Evolutionary conservation across 1,140 invertebrate genomes (phyloP).

Genomic region (Drosophila mauritiana): DNA sequence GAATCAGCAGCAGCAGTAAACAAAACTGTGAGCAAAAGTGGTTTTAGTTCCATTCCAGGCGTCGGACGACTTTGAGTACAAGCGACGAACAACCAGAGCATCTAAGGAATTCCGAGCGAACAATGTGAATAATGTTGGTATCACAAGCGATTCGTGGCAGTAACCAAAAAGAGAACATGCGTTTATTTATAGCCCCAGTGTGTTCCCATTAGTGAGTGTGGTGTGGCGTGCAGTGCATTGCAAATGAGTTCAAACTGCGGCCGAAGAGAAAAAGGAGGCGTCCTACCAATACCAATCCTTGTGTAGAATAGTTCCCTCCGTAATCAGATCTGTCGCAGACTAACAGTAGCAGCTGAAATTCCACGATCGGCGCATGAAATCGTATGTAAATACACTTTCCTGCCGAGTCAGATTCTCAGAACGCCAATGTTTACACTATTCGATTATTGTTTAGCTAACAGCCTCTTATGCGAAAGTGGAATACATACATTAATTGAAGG

Average conservation of each 20-base stretch:
- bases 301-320: neutral
- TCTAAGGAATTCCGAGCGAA: conserved; percentile 1
- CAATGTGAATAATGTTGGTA: conserved; percentile 19
- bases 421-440: conserved; percentile 27
- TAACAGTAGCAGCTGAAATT: neutral
- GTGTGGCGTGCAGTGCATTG: neutral
- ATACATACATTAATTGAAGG: conserved; percentile 1
- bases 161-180: neutral
- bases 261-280: neutral
- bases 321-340: neutral
- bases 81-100: neutral
- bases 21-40: conserved; percentile 47
- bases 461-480: conserved; percentile 26
- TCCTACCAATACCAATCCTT: neutral
- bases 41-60: conserved; percentile 18
- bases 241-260: conserved; percentile 1
- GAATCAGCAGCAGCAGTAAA: conserved; percentile 35
- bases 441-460: conserved; percentile 30
- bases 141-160: conserved; percentile 9
- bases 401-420: conserved; percentile 27
- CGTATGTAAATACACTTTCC: conserved; percentile 20
- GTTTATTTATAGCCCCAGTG: conserved; percentile 36
- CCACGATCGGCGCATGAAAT: conserved; percentile 4
- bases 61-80: conserved; percentile 4
- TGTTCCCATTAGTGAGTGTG: conserved; percentile 14